Evolutionary conservation across 1,140 invertebrate species (phyloP), one percentile per base, ranked within the genome.

Genomic region (Pemphigus obesinymphae): DNA sequence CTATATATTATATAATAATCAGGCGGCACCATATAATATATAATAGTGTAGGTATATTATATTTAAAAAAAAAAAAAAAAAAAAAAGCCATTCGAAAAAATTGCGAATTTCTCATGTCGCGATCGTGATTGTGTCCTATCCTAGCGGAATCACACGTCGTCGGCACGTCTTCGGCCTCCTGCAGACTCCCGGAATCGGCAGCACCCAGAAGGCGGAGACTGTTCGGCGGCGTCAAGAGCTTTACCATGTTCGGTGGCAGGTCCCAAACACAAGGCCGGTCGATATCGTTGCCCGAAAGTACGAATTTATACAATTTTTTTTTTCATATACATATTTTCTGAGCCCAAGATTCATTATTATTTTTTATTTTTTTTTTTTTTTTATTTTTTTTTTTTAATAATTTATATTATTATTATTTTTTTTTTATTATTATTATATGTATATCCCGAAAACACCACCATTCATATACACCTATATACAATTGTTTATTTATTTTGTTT

Each of bases 251-350:
- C 88, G 91, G 91, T 83, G 90, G 89, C 83, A 89, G 90, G 78
- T 88, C 90, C 84, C 75, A 78, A 78, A 78, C 75, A 61, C 91
- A 91, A 87, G 90, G 92, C 88, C 91, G 91, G 85, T 92, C 92
- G 88, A 92, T 92, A 88, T 92, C 92, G 85, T 90, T 93, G 86
- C 92, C 92, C 86, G 92, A 93, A 92, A 93, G 92, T 93, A 93
- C 90, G 90, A 89, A 87, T 78, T 85, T 86, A 86, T 87, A 87
- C 86, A 85, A 85, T 87, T 87, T 87, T 83, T 86, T 86, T 87
- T 86, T 85, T 40, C 37, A 40, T 40, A 6, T 45, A 11, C 10
- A 45, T 11, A 1, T 45, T 45, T 45, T 45, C 87, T 87, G 40
- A 45, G 68, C 68, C 23, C 68, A 29, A 48, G 31, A 86, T 85